Evolutionary conservation across 2,113 vertebrate genomes (phyloP).

Genomic region (Columba janthina): DNA sequence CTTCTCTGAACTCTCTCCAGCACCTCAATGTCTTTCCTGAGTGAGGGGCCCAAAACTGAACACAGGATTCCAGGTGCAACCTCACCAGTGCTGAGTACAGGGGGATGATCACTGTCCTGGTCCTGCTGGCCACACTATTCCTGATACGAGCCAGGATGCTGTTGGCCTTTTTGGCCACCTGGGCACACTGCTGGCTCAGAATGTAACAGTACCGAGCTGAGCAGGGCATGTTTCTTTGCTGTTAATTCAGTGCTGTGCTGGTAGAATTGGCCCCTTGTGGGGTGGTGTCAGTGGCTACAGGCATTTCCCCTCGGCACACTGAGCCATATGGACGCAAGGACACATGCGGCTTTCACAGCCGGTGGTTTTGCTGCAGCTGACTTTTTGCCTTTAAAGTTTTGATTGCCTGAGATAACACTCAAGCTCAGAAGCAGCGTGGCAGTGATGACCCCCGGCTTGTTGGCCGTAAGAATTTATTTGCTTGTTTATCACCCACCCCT

Average conservation of each 20-base stretch:
- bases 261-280: background rate
- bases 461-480: constrained; percentile 27
- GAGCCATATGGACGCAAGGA: background rate
- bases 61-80: too few relatives aligned
- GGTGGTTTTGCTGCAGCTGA: background rate
- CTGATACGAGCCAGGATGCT: too few relatives aligned
- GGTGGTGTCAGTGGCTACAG: background rate
- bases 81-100: too few relatives aligned
- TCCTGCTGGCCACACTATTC: too few relatives aligned
- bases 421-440: background rate
- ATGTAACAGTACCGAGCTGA: background rate
- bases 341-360: background rate
- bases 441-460: background rate
- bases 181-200: background rate
- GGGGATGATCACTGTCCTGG: too few relatives aligned
- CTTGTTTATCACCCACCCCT: constrained; percentile 35
- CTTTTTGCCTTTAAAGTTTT: constrained; percentile 30
- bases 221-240: background rate
- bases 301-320: background rate
- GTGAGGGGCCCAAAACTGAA: too few relatives aligned
- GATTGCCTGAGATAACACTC: background rate
- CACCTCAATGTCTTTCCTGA: too few relatives aligned
- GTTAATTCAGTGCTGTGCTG: background rate
- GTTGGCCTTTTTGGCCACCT: too few relatives aligned
- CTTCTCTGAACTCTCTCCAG: too few relatives aligned